Percentiles rank a stretch among this genome's conserved stretches.
phyloP scores from a whole-genome alignment of 2,113 vertebrate genomes.

The Amphiprion ocellaris region DNA sequence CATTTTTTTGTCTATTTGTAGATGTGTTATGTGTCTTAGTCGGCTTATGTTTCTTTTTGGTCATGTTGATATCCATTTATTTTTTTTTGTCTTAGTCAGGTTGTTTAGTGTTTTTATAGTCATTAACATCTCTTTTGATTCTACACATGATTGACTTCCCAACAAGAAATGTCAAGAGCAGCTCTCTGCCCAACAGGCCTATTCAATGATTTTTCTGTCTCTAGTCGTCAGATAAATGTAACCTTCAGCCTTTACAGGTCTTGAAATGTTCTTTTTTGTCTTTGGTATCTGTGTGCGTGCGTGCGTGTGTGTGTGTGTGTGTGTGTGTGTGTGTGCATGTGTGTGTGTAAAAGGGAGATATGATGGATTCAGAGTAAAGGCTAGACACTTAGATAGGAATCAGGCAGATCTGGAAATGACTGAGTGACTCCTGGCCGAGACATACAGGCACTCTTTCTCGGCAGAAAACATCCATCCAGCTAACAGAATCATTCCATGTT shows the following conservation, averaged over 20 bases:
- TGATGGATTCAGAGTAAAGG: constrained; percentile 65
- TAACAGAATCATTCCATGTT: background rate
- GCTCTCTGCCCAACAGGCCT: background rate
- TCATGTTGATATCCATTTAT: too few relatives aligned
- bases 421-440: constrained; percentile 45
- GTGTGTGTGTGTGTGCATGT: constrained; percentile 61
- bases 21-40: too few relatives aligned
- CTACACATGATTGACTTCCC: background rate
- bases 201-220: constrained; percentile 28
- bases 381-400: constrained; percentile 83
- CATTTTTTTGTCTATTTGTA: too few relatives aligned
- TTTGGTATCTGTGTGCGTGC: constrained; percentile 69
- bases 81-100: background rate
- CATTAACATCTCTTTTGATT: background rate
- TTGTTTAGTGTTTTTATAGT: background rate
- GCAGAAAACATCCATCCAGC: constrained; percentile 12
- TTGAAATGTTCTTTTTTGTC: constrained; percentile 52
- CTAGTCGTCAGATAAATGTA: constrained; percentile 39
- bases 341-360: constrained; percentile 24
- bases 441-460: constrained; percentile 42
- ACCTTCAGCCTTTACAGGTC: constrained; percentile 43
- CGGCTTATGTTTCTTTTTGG: too few relatives aligned
- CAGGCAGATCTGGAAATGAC: constrained; percentile 71
- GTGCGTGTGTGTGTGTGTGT: too few relatives aligned
- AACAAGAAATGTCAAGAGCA: background rate